Conservation (phyloP, 2,113 vertebrate genomes). For the Malaclemys terrapin region DNA sequence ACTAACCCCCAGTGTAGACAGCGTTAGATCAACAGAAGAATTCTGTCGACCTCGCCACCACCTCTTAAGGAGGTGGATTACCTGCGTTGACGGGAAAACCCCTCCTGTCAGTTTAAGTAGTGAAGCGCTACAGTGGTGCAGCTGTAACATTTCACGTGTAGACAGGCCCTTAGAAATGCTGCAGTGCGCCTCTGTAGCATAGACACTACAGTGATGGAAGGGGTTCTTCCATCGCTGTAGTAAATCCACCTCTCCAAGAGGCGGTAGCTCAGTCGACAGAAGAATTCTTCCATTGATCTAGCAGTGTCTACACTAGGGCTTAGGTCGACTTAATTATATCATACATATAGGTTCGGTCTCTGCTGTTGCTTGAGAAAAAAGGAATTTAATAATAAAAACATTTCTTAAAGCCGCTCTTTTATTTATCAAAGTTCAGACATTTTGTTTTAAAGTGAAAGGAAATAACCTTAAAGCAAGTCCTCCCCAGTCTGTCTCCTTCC, state of each 20-base stretch:
- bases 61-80: neutral
- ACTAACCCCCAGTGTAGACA: neutral
- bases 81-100: neutral
- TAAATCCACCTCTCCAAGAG: neutral
- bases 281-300: neutral
- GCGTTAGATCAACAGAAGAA: neutral
- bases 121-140: neutral
- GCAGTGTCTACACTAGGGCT: neutral
- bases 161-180: too few species aligned
- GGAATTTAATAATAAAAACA: neutral
- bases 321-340: neutral
- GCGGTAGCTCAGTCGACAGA: neutral
- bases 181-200: neutral
- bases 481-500: slow-evolving; percentile 13
- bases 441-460: neutral
- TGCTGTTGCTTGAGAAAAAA: neutral
- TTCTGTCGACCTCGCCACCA: neutral
- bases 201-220: neutral
- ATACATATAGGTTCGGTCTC: neutral
- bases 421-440: neutral
- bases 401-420: neutral
- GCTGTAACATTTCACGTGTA: too few species aligned
- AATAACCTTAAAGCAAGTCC: slow-evolving; percentile 13
- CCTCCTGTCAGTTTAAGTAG: neutral
- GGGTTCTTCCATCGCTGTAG: neutral